Base-by-base conservation (phyloP, 1,140 invertebrate genomes). In the Ctenoplectra terminalis region DNA sequence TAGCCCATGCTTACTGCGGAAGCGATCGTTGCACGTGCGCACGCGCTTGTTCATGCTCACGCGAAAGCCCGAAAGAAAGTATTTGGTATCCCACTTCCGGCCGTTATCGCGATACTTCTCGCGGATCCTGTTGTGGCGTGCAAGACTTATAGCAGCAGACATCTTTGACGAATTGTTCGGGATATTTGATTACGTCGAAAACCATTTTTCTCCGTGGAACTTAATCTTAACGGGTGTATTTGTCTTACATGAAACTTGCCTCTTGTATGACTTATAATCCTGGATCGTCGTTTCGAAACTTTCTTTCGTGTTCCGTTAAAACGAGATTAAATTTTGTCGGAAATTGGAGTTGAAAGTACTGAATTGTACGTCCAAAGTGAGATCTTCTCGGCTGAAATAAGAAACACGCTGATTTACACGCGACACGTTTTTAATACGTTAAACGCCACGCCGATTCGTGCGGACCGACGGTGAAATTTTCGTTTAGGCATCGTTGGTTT, bases 21-120 rank as follows among this genome's bases (percentile, higher is more conserved):
- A 85, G 82, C 86, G 84, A 86, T 80, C 77, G 67, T 82, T 88
- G 85, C 83, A 87, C 87, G 87, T 88, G 87, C 83, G 79, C 85
- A 84, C 58, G 78, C 82, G 84, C 80, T 72, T 46, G 83, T 79
- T 83, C 73, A n/a, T 74, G 70, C 74, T 73, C 74, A 67, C 83
- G 29, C 73, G 67, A 82, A 69, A 50, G 29, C 26, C 63, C 63
- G 85, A 77, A 75, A 54, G 81, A 87, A 85, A 76, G 76, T 84
- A 87, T 87, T 83, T 61, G 82, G 72, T 76, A 71, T 61, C 74
- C 77, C 69, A 56, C 85, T 87, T 87, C 86, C 86, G 85, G 82
- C 43, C 77, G 69, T 87, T 87, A 71, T 76, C 86, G 85, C 79
- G 74, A 81, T 84, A 73, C 81, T 64, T 64, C 56, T 20, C 61